phyloP scores from a whole-genome alignment of 2,113 vertebrate genomes.

The Rhagologus leucostigma region DNA sequence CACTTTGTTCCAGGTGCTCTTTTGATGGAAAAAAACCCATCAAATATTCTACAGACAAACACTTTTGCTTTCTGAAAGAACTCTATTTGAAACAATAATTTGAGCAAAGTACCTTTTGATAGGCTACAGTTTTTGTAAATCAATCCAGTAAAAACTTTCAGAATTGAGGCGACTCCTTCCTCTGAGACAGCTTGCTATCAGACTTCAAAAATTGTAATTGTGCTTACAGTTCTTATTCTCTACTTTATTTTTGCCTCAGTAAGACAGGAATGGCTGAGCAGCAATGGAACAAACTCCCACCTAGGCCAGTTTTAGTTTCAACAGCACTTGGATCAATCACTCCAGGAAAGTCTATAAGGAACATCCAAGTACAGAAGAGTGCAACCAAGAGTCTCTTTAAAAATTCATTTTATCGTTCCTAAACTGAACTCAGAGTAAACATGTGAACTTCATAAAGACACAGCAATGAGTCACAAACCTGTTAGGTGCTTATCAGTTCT shows the following conservation, averaged over 20 bases:
- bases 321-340: accelerated
- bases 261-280: background rate
- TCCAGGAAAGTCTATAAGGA: background rate
- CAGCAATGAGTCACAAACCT: background rate
- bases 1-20: background rate
- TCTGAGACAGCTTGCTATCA: background rate
- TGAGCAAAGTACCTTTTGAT: background rate
- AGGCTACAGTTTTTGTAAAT: background rate
- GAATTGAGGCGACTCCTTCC: background rate
- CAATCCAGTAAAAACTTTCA: background rate
- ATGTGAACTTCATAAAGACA: background rate
- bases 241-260: background rate
- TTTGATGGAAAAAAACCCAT: background rate
- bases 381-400: accelerated
- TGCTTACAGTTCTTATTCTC: background rate
- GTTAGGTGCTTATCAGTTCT: background rate
- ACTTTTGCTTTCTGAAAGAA: background rate
- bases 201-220: background rate
- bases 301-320: background rate
- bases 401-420: background rate
- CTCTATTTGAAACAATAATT: background rate
- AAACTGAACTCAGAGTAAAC: background rate
- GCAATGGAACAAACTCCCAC: background rate
- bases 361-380: background rate
- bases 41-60: background rate